Evolutionary conservation across 1,140 invertebrate genomes (phyloP), one percentile per base, ranked within the genome.

Genomic region (Psilanteris sp.): DNA sequence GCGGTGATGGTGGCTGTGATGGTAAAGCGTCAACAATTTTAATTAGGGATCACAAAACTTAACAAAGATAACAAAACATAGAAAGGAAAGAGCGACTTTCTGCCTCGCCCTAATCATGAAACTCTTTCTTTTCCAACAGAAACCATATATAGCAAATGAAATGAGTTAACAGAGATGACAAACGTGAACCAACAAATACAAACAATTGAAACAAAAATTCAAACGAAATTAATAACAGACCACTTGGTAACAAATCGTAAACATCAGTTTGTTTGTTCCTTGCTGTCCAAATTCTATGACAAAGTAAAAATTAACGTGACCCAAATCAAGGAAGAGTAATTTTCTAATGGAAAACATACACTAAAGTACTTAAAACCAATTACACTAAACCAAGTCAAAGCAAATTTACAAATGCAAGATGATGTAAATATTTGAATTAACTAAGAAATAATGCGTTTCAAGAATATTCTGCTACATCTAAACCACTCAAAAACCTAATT

Each of bases 171-270:
- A 5, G 20, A 9, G 6, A 0, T 20, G 14, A 67, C n/a, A 16
- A 54, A 54, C 48, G 4, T 54, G 41, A 64, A 46, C 26, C 55
- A 70, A 68, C 41, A 44, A 57, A 57, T 11, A 66, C 2, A n/a
- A 72, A 62, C 39, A 36, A 27, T 48, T 44, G 13, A 29, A 50
- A 66, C 46, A 44, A 54, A 66, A 54, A 61, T 32, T 46, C 16
- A 43, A 66, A 54, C 18, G 52, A n/a, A n/a, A 24, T 5, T 22
- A n/a, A n/a, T n/a, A n/a, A n/a, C n/a, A n/a, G n/a, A n/a, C n/a
- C n/a, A n/a, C n/a, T n/a, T n/a, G n/a, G n/a, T 14, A 50, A 50
- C 18, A 34, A 0, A 34, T 3, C 29, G n/a, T 20, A 26, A 46
- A 46, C 3, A 26, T 4, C 8, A 7, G 8, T 26, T 26, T 26